Evolutionary conservation across 2,113 vertebrate species (phyloP), one percentile per base, ranked within the genome.

Genomic region (Pandion haliaetus): DNA sequence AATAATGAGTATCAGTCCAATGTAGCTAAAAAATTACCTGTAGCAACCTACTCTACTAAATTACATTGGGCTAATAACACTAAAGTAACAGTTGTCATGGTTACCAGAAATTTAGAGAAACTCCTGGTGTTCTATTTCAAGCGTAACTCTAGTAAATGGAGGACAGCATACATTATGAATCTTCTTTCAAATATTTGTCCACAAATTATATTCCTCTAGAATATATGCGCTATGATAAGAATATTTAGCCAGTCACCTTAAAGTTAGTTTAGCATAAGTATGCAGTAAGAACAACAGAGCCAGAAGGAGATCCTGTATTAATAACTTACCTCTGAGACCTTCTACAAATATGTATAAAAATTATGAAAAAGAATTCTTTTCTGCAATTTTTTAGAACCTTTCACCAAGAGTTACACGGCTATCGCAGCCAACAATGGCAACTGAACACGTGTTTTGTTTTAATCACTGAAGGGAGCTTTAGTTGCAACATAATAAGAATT

Each of bases 21-120:
- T 40, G 91, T 58, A 92, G 78, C 61, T 65, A 71, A 97, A 94
- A 95, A 96, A 94, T 95, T 94, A 96, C 93, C 13, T 31, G 45
- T 11, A 94, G 94, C 93, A 96, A 67, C 91, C 85, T 79, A 36
- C 80, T 49, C 91, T 10, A 12, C 91, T 96, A 95, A 97, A 98
- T 97, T 91, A 93, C 67, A 45, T 8, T 17, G 89, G 89, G 96
- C 95, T 98, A 98, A 98, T 97, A 97, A 94, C 62, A 57, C 91
- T 79, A 96, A 97, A 96, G 96, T 85, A 97, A 86, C 90, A 8
- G 87, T 98, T 97, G 96, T 90, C 98, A 98, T 97, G 97, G 98
- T 96, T 97, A 98, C 97, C 78, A 90, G 94, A 96, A 98, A 98
- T 97, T 88, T 87, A 95, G 91, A 97, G 96, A 97, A 97, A 98